Evolutionary conservation across 2,113 vertebrate species (phyloP), one percentile per base, ranked within the genome.

Genomic region (Heterocephalus glaber): DNA sequence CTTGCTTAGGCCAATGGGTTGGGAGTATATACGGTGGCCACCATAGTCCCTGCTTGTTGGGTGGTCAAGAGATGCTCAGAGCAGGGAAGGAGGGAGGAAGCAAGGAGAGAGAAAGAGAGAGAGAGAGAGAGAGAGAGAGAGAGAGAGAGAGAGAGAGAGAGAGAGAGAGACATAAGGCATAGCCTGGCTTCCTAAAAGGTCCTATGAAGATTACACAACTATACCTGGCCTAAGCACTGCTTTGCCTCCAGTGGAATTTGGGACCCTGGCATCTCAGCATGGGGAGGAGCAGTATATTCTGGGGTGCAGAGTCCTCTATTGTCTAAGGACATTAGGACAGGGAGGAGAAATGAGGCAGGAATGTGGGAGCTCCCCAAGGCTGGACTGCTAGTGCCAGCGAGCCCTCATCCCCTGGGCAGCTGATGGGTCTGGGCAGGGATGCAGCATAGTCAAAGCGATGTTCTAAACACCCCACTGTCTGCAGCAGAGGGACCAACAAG

Each of bases 401-500:
- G 11, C 4, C 17, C 49, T 28, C 16, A 16, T 38, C 41, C 84
- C 9, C 2, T 72, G n/a, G 52, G 38, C 74, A 10, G 2, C 4
- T 44, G 26, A 3, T 49, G 38, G 66, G 38, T 80, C 44, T 74
- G 35, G 30, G 54, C 52, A 9, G 70, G 65, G 14, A 76, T 58
- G 30, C 5, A 8, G 61, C 63, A 2, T 1, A 26, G 26, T 38
- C 52, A 44, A 52, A 28, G 0, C 2, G 8, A 5, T 7, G 5
- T 20, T 30, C 24, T 26, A 2, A 60, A 82, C 44, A 28, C 14
- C 24, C 35, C 79, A 95, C 54, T 52, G 49, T 44, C 52, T 83
- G 26, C 54, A 63, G 1, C 0, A 12, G 19, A 22, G 44, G 33
- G 44, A 14, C 16, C 2, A 1, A 58, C 0, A 35, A 44, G 61